phyloP scores from a whole-genome alignment of 2,797 vertebrate genomes.

The Labeo calbasu region DNA sequence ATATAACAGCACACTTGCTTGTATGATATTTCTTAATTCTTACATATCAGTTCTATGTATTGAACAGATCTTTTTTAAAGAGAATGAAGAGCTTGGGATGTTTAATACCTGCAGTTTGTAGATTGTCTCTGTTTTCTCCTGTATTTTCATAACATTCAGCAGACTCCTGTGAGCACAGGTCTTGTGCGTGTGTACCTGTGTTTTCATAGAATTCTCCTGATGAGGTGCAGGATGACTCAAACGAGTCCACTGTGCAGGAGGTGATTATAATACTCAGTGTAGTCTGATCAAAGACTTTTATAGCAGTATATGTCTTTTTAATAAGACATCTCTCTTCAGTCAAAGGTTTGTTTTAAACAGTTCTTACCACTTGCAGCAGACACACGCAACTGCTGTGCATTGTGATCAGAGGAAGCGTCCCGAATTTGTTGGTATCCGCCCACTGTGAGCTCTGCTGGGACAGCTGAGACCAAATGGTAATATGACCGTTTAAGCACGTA shows the following conservation, averaged over 20 bases:
- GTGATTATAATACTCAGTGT: conserved; percentile 7
- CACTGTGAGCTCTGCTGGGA: not conserved
- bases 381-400: not conserved
- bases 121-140: conserved; percentile 8
- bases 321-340: not conserved
- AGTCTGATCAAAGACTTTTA: conserved; percentile 5
- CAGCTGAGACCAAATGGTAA: not conserved
- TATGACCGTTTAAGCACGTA: not conserved
- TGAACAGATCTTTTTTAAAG: not conserved
- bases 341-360: not conserved
- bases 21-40: no score
- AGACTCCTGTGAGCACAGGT: conserved; percentile 51
- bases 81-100: not conserved
- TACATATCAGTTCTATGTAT: not conserved
- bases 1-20: not conserved
- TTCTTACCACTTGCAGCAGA: conserved; percentile 24
- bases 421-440: conserved; percentile 9
- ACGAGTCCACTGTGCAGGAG: conserved; percentile 65
- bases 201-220: conserved; percentile 75
- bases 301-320: not conserved
- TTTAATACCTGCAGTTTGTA: conserved; percentile 36
- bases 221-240: conserved; percentile 74
- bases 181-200: conserved; percentile 2
- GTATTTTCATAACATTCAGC: conserved; percentile 14
- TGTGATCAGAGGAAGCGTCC: not conserved